These are phyloP conservation scores for Dinothrombium tinctorium DNA, from an alignment of 1,140 invertebrate species.

Conservation along the genomic window DNA sequence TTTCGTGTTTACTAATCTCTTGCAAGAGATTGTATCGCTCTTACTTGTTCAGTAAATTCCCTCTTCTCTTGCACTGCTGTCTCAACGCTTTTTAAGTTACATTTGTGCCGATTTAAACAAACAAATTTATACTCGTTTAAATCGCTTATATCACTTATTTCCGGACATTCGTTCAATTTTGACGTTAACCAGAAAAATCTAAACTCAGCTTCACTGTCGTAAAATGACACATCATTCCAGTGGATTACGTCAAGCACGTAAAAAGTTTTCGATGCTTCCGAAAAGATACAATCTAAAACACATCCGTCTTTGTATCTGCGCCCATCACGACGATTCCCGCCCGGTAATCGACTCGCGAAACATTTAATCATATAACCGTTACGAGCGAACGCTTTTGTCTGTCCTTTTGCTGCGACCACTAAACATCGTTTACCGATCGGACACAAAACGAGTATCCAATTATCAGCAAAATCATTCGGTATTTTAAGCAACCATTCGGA, in stretches of 20 bases:
- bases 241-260: slow-evolving; percentile 56
- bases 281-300: slow-evolving; percentile 56
- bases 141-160: too few species aligned
- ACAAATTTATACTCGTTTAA: too few species aligned
- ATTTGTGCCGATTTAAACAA: too few species aligned
- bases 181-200: slow-evolving; percentile 46
- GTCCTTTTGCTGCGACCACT: slow-evolving; percentile 43
- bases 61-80: too few species aligned
- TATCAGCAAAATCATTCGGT: slow-evolving; percentile 43
- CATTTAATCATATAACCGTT: slow-evolving; percentile 32
- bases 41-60: too few species aligned
- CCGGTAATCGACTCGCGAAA: slow-evolving; percentile 45
- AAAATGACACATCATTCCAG: slow-evolving; percentile 48
- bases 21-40: too few species aligned
- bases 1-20: too few species aligned
- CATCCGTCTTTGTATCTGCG: slow-evolving; percentile 12
- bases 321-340: slow-evolving; percentile 27
- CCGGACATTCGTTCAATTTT: too few species aligned
- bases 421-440: slow-evolving; percentile 52
- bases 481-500: slow-evolving; percentile 77
- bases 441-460: slow-evolving; percentile 59
- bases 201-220: slow-evolving; percentile 53
- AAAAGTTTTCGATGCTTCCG: slow-evolving; percentile 32
- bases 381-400: slow-evolving; percentile 43
- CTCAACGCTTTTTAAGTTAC: too few species aligned